A percentile compares a stretch with the other conserved stretches of the same genome.
Conservation (phyloP, 35 echinoderm and acorn worm species). For the Nesometra sesokonis region DNA sequence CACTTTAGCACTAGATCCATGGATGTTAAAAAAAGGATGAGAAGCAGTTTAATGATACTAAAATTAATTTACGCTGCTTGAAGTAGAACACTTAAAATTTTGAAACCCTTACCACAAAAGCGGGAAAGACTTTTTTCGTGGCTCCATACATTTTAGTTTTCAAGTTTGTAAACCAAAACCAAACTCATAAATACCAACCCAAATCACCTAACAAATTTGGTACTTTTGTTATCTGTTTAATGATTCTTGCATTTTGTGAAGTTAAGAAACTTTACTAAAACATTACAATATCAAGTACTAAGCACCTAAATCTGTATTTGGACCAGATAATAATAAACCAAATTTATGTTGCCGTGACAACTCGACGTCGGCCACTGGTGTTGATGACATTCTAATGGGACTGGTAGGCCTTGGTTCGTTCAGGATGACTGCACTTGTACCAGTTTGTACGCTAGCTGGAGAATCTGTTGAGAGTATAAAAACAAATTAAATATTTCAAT, state of each 20-base stretch:
- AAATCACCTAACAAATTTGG: neutral
- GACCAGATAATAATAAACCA: constrained; percentile 52
- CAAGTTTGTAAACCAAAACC: neutral
- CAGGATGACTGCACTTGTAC: neutral
- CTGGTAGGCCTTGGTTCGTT: constrained; percentile 64
- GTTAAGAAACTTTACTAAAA: neutral
- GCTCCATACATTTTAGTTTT: too few relatives aligned
- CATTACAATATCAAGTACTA: too few relatives aligned
- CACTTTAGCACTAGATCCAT: too few relatives aligned
- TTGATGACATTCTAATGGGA: constrained; percentile 56
- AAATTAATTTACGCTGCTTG: too few relatives aligned
- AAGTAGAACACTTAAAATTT: too few relatives aligned
- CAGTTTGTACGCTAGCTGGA: neutral
- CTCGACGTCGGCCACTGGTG: constrained; percentile 36
- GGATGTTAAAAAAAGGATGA: too few relatives aligned
- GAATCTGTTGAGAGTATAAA: neutral
- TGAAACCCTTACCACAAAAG: too few relatives aligned
- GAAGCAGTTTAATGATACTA: too few relatives aligned
- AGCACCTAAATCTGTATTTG: constrained; percentile 91
- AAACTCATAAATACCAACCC: neutral
- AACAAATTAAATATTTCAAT: neutral
- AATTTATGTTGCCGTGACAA: constrained; percentile 60
- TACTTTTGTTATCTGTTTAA: too few relatives aligned
- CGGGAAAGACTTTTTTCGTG: too few relatives aligned
- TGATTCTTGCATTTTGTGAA: neutral